Percentiles rank a stretch among this genome's conserved stretches.
Evolutionary conservation across 37 sponge, comb jelly and placozoan genomes (phyloP).

Genomic region (Mnemiopsis leidyi): DNA sequence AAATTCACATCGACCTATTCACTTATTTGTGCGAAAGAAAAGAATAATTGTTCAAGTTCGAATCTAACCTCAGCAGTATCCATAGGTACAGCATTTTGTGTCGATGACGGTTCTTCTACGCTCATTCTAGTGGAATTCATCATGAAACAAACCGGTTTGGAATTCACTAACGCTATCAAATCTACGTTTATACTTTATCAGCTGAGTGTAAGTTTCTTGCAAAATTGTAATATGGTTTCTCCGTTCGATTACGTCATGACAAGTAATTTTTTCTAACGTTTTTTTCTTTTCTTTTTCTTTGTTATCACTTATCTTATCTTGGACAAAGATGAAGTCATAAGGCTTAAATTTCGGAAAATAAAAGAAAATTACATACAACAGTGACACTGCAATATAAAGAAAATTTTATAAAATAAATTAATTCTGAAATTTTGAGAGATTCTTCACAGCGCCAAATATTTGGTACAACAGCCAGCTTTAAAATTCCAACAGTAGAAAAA

Average conservation of each 20-base stretch:
- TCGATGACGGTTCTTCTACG: background rate
- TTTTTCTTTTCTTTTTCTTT: too few relatives aligned
- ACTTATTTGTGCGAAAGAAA: too few relatives aligned
- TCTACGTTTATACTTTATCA: too few relatives aligned
- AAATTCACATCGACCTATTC: too few relatives aligned
- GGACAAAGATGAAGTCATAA: too few relatives aligned
- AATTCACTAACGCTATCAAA: too few relatives aligned
- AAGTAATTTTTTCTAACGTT: too few relatives aligned
- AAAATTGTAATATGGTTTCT: too few relatives aligned
- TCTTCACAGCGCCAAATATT: background rate
- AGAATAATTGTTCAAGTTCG: background rate
- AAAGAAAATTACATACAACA: background rate
- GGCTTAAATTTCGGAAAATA: background rate
- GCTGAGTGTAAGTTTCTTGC: too few relatives aligned
- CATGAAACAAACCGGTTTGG: too few relatives aligned
- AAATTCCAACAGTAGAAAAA: background rate
- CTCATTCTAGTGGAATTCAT: background rate
- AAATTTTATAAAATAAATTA: slow-evolving; percentile 60
- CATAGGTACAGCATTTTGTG: background rate
- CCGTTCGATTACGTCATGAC: background rate
- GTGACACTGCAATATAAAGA: background rate
- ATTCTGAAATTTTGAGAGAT: slow-evolving; percentile 49
- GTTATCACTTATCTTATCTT: too few relatives aligned
- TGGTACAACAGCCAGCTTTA: background rate
- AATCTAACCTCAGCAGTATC: slow-evolving; percentile 27